Evolutionary conservation across 2,888 invertebrate genomes (phyloP).

Genomic region (Taphrorychus bicolor): DNA sequence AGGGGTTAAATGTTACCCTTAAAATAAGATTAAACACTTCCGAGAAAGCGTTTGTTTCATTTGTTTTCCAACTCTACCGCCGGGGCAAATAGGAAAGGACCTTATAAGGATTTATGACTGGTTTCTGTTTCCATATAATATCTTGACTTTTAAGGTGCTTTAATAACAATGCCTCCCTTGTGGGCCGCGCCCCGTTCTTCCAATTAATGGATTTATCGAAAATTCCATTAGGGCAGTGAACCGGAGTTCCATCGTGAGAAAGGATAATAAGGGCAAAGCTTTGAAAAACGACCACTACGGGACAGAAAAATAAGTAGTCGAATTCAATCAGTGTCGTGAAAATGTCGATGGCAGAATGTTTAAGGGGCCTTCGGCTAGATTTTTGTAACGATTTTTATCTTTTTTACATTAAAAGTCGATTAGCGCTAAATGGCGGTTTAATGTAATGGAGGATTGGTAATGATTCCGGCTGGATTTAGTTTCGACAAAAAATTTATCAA

Average conservation of each 20-base stretch:
- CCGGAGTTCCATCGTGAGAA: not conserved
- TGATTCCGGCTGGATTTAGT: not conserved
- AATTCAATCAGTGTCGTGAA: slow-evolving; percentile 14
- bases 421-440: not conserved
- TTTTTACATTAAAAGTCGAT: slow-evolving; percentile 9
- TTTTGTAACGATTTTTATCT: slow-evolving; percentile 8
- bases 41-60: slow-evolving; percentile 16
- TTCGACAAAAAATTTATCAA: not conserved
- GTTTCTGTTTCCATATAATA: not conserved
- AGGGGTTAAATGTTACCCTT: slow-evolving; percentile 34
- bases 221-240: not conserved
- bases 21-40: slow-evolving; percentile 34
- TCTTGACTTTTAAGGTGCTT: too few species aligned
- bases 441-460: slow-evolving; percentile 1
- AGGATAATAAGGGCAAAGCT: not conserved
- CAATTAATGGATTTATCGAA: not conserved
- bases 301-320: slow-evolving; percentile 9
- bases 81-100: not conserved
- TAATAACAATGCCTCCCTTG: too few species aligned
- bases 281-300: slow-evolving; percentile 7
- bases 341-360: slow-evolving; percentile 13
- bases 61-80: slow-evolving; percentile 8
- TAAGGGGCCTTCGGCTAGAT: not conserved
- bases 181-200: not conserved
- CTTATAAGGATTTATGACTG: not conserved